Evolutionary conservation across 1,140 invertebrate species (phyloP).

Genomic region (Camponotus floridanus): DNA sequence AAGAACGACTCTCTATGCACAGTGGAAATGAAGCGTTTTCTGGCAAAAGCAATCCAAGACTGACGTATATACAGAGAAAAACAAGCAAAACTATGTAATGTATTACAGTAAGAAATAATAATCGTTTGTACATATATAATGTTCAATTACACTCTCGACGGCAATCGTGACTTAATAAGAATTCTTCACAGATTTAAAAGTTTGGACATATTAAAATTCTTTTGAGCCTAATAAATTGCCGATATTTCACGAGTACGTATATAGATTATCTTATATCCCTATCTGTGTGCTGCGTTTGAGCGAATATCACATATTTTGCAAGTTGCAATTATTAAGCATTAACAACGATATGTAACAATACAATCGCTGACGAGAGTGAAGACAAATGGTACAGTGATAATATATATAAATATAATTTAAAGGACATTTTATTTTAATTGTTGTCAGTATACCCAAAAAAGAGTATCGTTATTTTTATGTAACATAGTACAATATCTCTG

Average conservation of each 20-base stretch:
- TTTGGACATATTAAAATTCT: conserved; percentile 78
- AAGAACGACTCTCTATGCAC: conserved; percentile 68
- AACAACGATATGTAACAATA: conserved; percentile 51
- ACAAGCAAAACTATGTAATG: conserved; percentile 84
- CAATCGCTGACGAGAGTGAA: conserved; percentile 71
- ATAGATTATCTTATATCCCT: conserved; percentile 70
- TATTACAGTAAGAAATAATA: conserved; percentile 84
- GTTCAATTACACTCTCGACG: conserved; percentile 85
- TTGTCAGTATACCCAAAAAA: conserved; percentile 48
- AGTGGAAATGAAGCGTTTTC: conserved; percentile 78
- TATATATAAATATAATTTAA: conserved; percentile 62
- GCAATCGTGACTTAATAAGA: conserved; percentile 86
- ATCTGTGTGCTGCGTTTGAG: conserved; percentile 58
- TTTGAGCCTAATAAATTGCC: conserved; percentile 81
- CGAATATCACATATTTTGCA: conserved; percentile 48
- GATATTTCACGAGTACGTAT: conserved; percentile 77
- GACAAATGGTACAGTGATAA: conserved; percentile 65
- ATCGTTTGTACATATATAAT: conserved; percentile 86
- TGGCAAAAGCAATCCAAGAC: conserved; percentile 85
- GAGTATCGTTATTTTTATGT: conserved; percentile 37
- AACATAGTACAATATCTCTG: background rate
- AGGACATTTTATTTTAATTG: conserved; percentile 36
- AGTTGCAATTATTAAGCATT: conserved; percentile 40
- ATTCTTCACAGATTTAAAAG: conserved; percentile 77
- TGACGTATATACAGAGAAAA: conserved; percentile 83